Percentiles rank a stretch among this genome's conserved stretches.
Conservation (phyloP, 2,888 invertebrate genomes). For the Nephrotoma flavescens region DNA sequence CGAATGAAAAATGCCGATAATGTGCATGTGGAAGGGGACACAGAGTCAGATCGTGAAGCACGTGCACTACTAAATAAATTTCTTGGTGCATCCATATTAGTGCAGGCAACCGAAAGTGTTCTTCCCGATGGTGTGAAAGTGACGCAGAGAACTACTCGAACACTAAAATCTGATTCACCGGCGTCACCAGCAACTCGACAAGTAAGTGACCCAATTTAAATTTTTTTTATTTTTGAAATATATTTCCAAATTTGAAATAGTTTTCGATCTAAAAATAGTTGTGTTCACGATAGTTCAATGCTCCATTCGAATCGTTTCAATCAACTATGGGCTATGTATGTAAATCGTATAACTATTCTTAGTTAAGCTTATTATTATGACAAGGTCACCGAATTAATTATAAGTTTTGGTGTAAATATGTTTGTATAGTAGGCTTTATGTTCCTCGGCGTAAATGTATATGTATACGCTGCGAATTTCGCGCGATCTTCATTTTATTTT, state of each 20-base stretch:
- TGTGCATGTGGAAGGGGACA: constrained; percentile 49
- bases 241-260: too few relatives aligned
- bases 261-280: too few relatives aligned
- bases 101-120: constrained; percentile 36
- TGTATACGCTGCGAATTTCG: neutral
- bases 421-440: neutral
- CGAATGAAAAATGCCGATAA: constrained; percentile 65
- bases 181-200: neutral
- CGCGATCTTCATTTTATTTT: neutral
- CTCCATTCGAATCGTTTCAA: neutral
- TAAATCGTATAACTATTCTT: neutral
- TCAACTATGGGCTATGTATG: neutral
- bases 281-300: neutral
- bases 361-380: neutral
- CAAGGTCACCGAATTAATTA: neutral
- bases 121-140: constrained; percentile 20
- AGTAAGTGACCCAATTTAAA: neutral
- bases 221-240: too few relatives aligned
- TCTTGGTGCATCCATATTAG: constrained; percentile 64
- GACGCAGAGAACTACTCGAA: constrained; percentile 11
- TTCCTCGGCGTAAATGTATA: neutral
- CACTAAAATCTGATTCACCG: neutral
- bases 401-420: neutral
- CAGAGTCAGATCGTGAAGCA: constrained; percentile 52
- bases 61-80: constrained; percentile 68